These are phyloP conservation scores for Stratiomys singularior DNA, from an alignment of 2,888 invertebrate genomes.

Conservation along the genomic window DNA sequence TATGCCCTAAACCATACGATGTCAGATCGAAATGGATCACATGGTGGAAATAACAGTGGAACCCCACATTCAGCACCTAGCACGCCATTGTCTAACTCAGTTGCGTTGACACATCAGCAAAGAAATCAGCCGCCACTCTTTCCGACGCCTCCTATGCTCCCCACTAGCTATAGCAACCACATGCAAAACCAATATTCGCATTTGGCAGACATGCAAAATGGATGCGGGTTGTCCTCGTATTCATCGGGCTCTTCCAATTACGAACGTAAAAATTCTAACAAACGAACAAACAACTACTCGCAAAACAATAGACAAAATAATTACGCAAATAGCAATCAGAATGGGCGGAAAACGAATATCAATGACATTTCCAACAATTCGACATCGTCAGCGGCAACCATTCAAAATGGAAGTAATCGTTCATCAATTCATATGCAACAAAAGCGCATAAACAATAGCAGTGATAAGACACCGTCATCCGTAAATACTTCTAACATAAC, in stretches of 20 bases:
- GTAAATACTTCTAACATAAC: not conserved
- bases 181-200: slow-evolving; percentile 43
- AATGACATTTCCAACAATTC: slow-evolving; percentile 34
- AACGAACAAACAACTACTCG: slow-evolving; percentile 50
- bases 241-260: slow-evolving; percentile 43
- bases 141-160: slow-evolving; percentile 63
- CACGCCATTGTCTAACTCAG: slow-evolving; percentile 60
- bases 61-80: slow-evolving; percentile 64
- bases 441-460: slow-evolving; percentile 40
- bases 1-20: not conserved
- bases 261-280: slow-evolving; percentile 57
- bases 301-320: slow-evolving; percentile 40
- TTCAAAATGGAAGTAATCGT: slow-evolving; percentile 31
- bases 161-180: slow-evolving; percentile 58
- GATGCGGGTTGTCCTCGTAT: slow-evolving; percentile 34
- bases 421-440: slow-evolving; percentile 44
- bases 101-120: slow-evolving; percentile 53
- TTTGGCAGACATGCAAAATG: slow-evolving; percentile 40
- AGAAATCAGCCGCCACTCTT: slow-evolving; percentile 64
- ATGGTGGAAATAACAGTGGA: slow-evolving; percentile 51
- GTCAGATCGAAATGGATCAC: slow-evolving; percentile 35
- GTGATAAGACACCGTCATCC: slow-evolving; percentile 33
- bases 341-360: slow-evolving; percentile 28
- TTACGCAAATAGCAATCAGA: slow-evolving; percentile 34
- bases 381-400: slow-evolving; percentile 25